A percentile compares a stretch with the other conserved stretches of the same genome.
Conservation (phyloP, 2,888 invertebrate genomes). For the Micoletzkya japonica region DNA sequence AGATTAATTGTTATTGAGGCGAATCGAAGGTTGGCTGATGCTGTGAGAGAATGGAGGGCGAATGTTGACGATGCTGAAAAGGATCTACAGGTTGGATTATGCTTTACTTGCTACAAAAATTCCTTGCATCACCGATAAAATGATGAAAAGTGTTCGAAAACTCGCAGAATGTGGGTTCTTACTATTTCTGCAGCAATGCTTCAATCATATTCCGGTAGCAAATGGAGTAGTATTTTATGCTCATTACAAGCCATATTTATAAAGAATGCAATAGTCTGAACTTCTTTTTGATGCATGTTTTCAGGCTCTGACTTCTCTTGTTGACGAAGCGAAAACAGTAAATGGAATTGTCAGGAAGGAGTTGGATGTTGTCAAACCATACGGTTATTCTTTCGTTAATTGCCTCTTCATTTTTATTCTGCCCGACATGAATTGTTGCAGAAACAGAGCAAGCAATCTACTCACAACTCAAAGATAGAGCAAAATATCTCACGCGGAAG, state of each 20-base stretch:
- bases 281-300: not conserved
- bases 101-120: no score
- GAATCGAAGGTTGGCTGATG: constrained; percentile 17
- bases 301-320: constrained; percentile 7
- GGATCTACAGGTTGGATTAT: no score
- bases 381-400: not conserved
- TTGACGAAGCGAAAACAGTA: constrained; percentile 3
- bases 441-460: constrained; percentile 20
- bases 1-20: not conserved
- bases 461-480: constrained; percentile 16
- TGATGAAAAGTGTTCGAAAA: no score
- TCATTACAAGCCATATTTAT: not conserved
- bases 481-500: constrained; percentile 18
- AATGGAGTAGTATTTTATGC: not conserved
- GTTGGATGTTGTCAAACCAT: constrained; percentile 16
- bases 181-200: not conserved
- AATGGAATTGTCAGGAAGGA: constrained; percentile 19
- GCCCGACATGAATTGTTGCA: not conserved
- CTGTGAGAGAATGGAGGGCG: constrained; percentile 9
- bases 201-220: not conserved
- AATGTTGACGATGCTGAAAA: constrained; percentile 8
- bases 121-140: no score
- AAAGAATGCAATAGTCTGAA: not conserved
- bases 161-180: not conserved
- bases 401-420: not conserved